Evolutionary conservation across 1,140 invertebrate species (phyloP).

Genomic region (Zophobas atratus): DNA sequence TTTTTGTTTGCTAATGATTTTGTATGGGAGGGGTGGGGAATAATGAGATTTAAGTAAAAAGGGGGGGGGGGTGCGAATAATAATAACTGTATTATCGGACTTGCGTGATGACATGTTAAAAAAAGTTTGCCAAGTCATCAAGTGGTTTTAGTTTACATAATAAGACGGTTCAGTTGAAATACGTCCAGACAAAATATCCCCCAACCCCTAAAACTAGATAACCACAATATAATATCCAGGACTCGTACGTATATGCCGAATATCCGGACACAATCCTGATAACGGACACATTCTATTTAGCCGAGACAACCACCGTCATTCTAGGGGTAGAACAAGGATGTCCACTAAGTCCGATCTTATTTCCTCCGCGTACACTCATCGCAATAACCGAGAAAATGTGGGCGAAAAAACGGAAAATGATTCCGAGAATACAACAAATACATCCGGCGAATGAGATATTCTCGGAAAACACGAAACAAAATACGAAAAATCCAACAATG

Average conservation of each 20-base stretch:
- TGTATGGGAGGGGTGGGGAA: background rate
- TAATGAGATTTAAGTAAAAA: no score
- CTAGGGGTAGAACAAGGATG: background rate
- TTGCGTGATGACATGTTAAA: no score
- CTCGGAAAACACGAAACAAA: slow-evolving; percentile 1
- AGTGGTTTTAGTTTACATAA: no score
- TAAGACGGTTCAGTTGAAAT: no score
- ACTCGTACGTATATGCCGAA: no score
- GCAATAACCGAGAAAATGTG: background rate
- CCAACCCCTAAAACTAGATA: no score
- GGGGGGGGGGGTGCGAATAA: no score
- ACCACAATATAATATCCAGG: no score
- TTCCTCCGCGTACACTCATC: background rate
- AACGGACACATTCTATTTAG: background rate
- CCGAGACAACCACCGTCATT: no score
- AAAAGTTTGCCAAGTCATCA: no score
- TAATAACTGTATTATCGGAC: no score
- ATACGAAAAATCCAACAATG: background rate
- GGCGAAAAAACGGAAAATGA: background rate
- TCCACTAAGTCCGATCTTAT: background rate
- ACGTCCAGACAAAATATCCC: no score
- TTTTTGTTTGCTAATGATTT: background rate
- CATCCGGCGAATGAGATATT: background rate
- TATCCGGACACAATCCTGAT: background rate
- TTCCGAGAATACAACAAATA: background rate